Evolutionary conservation across 2,113 vertebrate species (phyloP).

Genomic region (Ellobius talpinus): DNA sequence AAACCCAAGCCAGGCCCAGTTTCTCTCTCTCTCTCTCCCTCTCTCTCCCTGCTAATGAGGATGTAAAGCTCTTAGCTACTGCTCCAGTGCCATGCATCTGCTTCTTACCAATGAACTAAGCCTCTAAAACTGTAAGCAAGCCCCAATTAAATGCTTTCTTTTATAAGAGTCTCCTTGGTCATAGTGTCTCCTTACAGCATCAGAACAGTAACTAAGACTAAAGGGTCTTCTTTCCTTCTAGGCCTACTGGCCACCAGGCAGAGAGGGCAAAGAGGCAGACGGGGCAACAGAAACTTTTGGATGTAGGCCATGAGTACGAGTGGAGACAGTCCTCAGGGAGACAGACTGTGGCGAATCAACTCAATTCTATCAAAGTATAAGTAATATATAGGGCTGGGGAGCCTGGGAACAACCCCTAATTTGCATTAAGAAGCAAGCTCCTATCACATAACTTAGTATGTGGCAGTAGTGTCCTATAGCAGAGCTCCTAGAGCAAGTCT

Average conservation of each 20-base stretch:
- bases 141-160: not conserved
- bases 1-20: not conserved
- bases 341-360: not conserved
- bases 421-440: not conserved
- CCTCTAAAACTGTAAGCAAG: not conserved
- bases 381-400: not conserved
- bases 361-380: not conserved
- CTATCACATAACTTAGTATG: not conserved
- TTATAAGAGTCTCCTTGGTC: not conserved
- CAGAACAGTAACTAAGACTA: not conserved
- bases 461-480: not conserved
- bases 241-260: too few species aligned
- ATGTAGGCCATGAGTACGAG: too few species aligned
- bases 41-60: too few species aligned
- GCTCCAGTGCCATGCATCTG: not conserved
- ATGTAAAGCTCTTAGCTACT: not conserved
- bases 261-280: too few species aligned
- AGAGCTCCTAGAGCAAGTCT: not conserved
- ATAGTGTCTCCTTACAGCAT: not conserved
- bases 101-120: not conserved
- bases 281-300: not conserved
- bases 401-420: not conserved
- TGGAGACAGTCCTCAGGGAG: not conserved
- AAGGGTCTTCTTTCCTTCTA: too few species aligned
- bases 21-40: not conserved